These are phyloP conservation scores for Gobius niger DNA, from an alignment of 2,113 vertebrate species.

Conservation along the genomic window DNA sequence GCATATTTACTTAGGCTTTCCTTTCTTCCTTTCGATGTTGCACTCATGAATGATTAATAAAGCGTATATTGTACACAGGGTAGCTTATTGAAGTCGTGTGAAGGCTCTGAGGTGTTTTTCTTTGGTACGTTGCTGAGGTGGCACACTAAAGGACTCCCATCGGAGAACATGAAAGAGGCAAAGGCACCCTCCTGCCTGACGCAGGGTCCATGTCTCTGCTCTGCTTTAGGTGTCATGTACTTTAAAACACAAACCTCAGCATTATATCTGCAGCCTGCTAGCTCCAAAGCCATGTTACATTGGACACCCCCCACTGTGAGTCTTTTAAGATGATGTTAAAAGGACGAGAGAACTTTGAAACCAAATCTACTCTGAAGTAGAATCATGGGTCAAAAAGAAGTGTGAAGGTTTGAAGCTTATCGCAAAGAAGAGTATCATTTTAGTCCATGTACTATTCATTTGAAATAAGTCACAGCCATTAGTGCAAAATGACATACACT, in stretches of 20 bases:
- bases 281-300: constrained; percentile 33
- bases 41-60: constrained; percentile 29
- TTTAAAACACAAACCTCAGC: constrained; percentile 22
- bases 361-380: constrained; percentile 8
- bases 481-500: too few relatives aligned
- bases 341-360: constrained; percentile 3
- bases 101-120: constrained; percentile 9
- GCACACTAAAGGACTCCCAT: constrained; percentile 8
- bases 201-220: constrained; percentile 37
- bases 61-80: constrained; percentile 4
- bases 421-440: too few relatives aligned
- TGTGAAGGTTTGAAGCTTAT: not conserved
- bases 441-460: too few relatives aligned
- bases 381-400: constrained; percentile 4
- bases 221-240: constrained; percentile 23
- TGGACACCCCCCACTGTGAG: constrained; percentile 31
- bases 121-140: constrained; percentile 11
- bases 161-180: constrained; percentile 36
- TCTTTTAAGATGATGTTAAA: constrained; percentile 9
- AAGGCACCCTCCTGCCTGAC: constrained; percentile 28
- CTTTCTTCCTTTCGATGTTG: too few relatives aligned
- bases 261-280: constrained; percentile 21
- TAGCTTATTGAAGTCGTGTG: constrained; percentile 11
- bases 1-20: too few relatives aligned
- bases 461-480: too few relatives aligned